These are phyloP conservation scores for Phasianus colchicus DNA, from an alignment of 2,113 vertebrate genomes.

Conservation along the genomic window DNA sequence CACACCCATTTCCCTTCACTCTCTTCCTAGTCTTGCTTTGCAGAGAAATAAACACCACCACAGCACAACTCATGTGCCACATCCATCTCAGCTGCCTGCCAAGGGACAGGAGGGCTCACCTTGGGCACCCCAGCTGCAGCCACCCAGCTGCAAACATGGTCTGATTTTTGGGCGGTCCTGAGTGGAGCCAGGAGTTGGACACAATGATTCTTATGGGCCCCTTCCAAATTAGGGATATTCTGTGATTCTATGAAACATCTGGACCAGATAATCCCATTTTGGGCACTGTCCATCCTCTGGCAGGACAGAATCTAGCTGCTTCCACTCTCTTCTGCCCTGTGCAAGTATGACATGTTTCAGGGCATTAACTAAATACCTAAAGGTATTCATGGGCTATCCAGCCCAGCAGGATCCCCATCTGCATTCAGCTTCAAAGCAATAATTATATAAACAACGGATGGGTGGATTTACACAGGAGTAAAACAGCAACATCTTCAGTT, in stretches of 20 bases:
- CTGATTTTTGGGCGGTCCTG: too few relatives aligned
- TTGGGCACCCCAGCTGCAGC: not conserved
- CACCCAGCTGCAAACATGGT: not conserved
- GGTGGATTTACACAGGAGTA: conserved; percentile 5
- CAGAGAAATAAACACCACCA: not conserved
- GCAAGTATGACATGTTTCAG: not conserved
- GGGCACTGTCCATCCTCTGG: not conserved
- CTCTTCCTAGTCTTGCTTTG: not conserved
- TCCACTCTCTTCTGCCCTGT: not conserved
- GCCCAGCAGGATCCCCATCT: not conserved
- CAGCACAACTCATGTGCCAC: not conserved
- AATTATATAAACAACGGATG: conserved; percentile 29
- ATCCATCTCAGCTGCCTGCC: not conserved
- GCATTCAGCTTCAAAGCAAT: conserved; percentile 13
- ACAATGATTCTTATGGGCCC: too few relatives aligned
- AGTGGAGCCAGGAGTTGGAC: too few relatives aligned
- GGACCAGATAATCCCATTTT: not conserved
- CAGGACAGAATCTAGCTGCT: not conserved
- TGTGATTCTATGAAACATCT: not conserved
- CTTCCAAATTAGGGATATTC: too few relatives aligned
- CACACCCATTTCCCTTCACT: not conserved
- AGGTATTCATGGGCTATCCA: conserved; percentile 25
- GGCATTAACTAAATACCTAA: not conserved
- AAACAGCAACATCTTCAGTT: conserved; percentile 9
- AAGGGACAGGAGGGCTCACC: not conserved